Base-by-base conservation (phyloP, 1,140 invertebrate genomes). In the Adoxophyes honmai region DNA sequence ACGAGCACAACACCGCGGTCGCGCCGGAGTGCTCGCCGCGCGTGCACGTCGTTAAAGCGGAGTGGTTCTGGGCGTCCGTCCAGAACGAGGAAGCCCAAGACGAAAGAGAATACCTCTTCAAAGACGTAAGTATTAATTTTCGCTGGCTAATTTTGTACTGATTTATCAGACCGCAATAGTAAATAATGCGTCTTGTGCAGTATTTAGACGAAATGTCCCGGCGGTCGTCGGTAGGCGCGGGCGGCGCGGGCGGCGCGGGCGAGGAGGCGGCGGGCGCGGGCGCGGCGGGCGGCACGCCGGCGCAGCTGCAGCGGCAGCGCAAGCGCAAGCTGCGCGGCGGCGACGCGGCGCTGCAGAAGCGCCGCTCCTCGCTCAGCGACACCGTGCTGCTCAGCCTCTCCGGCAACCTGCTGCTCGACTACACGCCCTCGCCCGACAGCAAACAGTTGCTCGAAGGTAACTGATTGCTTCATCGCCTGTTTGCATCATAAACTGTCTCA, bases 1-100 rank as follows among this genome's bases (percentile, higher is more conserved):
- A 96, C 72, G 94, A 95, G 75, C 93, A 94, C 60, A 92, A 92
- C 60, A 93, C 94, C 8, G 91, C 90, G 62, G 81, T 91, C 53
- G 87, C 93, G 63, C 94, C 94, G 39, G 93, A 94, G 62, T 91
- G 92, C 58, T 88, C 91, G 11, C 67, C 86, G 14, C 88, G 91
- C 61, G 92, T 94, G 11, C 92, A 94, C 71, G 91, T 97, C 39
- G 94, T 97, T 34, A 97, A 96, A 85, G 95, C 94, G 13, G 96
- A 98, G 89, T 99, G 98, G 98, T 99, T 99, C 89, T 99, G 98
- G 97, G 95, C 94, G 0, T 97, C 97, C 36, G 96, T 99, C 52
- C 97, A 99, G 88, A 98, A 98, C 90, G 95, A 97, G 70, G 95
- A 94, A 64, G 96, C 96, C 80, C 95, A 96, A 37, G 93, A 96